Evolutionary conservation across 1,140 invertebrate genomes (phyloP).

Genomic region (Drosophila punjabiensis): DNA sequence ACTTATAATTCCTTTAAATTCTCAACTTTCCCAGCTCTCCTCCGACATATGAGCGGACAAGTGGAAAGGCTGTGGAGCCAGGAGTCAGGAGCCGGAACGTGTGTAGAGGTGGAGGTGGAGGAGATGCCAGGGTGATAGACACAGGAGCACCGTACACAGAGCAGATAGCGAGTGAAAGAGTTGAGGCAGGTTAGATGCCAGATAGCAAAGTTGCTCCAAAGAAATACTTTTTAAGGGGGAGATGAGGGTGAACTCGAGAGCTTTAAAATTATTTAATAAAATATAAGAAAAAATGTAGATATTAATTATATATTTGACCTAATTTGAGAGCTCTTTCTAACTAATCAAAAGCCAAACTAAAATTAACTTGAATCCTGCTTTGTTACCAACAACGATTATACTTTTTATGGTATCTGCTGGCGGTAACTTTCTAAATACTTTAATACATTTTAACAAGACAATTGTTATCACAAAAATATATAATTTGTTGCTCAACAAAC

Average conservation of each 20-base stretch:
- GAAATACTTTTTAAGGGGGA: neutral
- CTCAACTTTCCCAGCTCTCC: slow-evolving; percentile 37
- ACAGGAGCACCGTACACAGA: slow-evolving; percentile 1
- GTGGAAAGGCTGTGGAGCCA: neutral
- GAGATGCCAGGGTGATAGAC: slow-evolving; percentile 13
- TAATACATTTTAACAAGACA: neutral
- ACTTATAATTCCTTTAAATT: slow-evolving; percentile 56
- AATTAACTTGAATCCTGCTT: neutral
- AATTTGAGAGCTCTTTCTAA: neutral
- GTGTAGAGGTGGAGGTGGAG: neutral
- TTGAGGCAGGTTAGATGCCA: slow-evolving; percentile 10
- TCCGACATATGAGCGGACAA: slow-evolving; percentile 32
- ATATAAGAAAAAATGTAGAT: neutral
- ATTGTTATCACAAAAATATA: slow-evolving; percentile 1
- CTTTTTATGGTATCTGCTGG: neutral
- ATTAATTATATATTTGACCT: neutral
- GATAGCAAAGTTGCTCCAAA: slow-evolving; percentile 11
- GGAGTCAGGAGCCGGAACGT: too few relatives aligned
- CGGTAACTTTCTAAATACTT: neutral
- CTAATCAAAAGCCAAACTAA: too few relatives aligned
- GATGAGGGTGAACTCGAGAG: neutral
- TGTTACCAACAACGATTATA: neutral
- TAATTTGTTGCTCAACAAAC: neutral
- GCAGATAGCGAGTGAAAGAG: slow-evolving; percentile 13
- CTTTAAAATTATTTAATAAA: slow-evolving; percentile 3